Base-by-base conservation (phyloP, 2,797 vertebrate species). In the Onychomys torridus region DNA sequence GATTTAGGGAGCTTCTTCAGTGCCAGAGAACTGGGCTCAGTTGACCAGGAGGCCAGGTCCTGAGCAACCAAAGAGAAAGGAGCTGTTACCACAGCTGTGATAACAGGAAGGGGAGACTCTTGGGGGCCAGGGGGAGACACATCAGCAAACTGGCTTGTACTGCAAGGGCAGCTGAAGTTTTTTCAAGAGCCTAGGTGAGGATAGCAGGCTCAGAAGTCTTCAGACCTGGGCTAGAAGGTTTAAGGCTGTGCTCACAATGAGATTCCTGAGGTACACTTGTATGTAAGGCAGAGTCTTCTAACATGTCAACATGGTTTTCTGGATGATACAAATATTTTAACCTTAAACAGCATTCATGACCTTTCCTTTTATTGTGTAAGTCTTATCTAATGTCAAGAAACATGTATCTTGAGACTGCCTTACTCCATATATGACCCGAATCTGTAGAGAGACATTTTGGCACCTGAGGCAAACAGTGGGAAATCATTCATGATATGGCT, bases 391-490 rank as follows among this genome's bases (percentile, higher is more conserved):
- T n/a, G 37, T 91, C 71, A 78, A 93, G 57, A 49, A 79, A 59
- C 12, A 12, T 8, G 16, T 40, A 14, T 61, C 37, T 91, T 37
- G 5, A n/a, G 49, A 8, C 34, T 37, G 19, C 73, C n/a, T 92
- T 29, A 13, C 34, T 49, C 40, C 23, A 13, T 19, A 14, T n/a
- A 76, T 84, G 89, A 79, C 23, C 32, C 37, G 0, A 69, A 77
- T 37, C 86, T 93, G 4, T 13, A 46, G 52, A 75, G 91, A 79
- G 75, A 65, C 71, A 57, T n/a, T 46, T 40, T 69, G 49, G 85
- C 63, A 75, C 65, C 92, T 59, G 67, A 40, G 79, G 63, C 81
- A 92, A 61, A 93, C 86, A 95, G 91, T 89, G 90, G 78, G 96
- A 0, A 32, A 87, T 59, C 96, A 94, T 81, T 94, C 94, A 93